Evolutionary conservation across 2,113 vertebrate genomes (phyloP), one percentile per base, ranked within the genome.

Genomic region (Antigone vipio): DNA sequence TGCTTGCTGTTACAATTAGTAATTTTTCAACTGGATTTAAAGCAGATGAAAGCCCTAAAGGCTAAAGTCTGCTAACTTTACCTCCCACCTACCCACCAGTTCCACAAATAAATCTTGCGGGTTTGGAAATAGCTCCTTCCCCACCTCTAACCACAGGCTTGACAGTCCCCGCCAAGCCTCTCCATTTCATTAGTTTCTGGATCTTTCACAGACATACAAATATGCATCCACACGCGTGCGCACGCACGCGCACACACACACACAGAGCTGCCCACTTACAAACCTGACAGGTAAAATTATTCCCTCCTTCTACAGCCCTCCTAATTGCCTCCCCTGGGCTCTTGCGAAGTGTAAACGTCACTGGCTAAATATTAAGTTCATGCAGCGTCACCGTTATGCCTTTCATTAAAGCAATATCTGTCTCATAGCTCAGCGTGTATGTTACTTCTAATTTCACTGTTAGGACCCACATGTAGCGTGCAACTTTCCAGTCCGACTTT

Each of bases 91-190:
- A 58, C 47, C 91, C 68, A 78, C 44, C 80, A 77, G 89, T 19
- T 95, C 77, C 78, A 95, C 87, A 96, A 97, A 97, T 97, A 97
- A 96, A 97, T 91, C 89, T 83, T 95, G 94, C 67, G 91, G 84
- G 29, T 88, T 95, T 97, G 81, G 84, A 95, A 97, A 89, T 52
- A 85, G 71, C 87, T 91, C 81, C 76, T 85, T 97, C 89, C 94
- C 91, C 89, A 88, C 91, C 81, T 94, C 71, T 73, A 94, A 85
- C 86, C 96, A 96, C 87, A 93, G 89, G 23, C 84, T 73, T 91
- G 91, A 94, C 94, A 85, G 89, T 74, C 71, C 87, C 67, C 5
- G 1, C 84, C 87, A 89, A 96, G 58, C 66, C 77, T 76, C 81
- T 79, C 89, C 2, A 1, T 76, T 95, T 85, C 96, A 89, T 94